Percentiles rank a stretch among this genome's conserved stretches.
Conservation (phyloP, 2,797 vertebrate species). For the Lepus townsendii region DNA sequence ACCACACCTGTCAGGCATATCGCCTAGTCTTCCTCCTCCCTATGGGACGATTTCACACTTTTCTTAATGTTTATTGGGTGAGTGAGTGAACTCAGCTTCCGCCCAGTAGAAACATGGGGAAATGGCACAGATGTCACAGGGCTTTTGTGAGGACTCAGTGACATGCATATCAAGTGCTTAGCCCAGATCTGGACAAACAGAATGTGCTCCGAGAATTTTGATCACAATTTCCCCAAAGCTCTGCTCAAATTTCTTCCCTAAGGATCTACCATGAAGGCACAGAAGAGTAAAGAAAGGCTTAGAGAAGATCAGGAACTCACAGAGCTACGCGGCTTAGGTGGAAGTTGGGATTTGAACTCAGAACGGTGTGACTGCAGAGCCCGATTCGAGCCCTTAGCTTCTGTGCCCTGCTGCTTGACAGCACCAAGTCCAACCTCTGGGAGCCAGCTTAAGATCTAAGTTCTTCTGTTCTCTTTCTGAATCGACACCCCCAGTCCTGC, state of each 20-base stretch:
- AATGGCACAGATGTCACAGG: not conserved
- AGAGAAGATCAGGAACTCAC: constrained; percentile 24
- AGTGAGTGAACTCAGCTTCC: not conserved
- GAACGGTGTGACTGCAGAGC: not conserved
- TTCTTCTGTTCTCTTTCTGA: constrained; percentile 53
- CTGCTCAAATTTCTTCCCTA: not conserved
- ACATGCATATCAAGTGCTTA: not conserved
- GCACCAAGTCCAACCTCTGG: constrained; percentile 9
- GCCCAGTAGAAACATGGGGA: not conserved
- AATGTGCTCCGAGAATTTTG: not conserved
- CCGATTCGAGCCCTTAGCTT: not conserved
- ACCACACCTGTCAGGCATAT: not conserved
- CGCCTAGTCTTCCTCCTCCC: not conserved
- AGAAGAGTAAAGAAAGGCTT: not conserved
- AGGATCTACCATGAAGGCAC: not conserved
- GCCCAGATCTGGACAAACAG: not conserved
- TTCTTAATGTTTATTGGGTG: not conserved
- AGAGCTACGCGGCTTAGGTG: not conserved
- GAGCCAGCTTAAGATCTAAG: constrained; percentile 1
- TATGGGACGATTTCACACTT: not conserved
- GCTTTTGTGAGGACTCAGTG: not conserved
- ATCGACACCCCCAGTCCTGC: not conserved
- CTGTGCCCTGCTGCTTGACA: not conserved
- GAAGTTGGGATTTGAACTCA: constrained; percentile 15
- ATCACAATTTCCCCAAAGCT: constrained; percentile 22